Base-by-base conservation (phyloP, 1,140 invertebrate species). In the Danaus melanippus region DNA sequence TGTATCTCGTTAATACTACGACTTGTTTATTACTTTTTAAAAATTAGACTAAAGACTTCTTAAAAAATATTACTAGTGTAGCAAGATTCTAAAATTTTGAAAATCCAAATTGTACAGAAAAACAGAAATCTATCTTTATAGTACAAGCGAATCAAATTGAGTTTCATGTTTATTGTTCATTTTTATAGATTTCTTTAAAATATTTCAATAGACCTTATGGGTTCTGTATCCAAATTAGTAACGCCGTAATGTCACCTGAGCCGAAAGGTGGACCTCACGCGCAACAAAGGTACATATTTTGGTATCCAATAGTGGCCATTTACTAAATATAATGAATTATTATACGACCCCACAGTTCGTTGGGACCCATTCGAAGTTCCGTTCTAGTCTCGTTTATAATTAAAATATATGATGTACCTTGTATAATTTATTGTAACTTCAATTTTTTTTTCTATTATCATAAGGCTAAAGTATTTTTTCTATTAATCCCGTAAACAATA, bases 161-260 rank as follows among this genome's bases (percentile, higher is more conserved):
- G 55, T 67, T 63, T 66, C 63, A 66, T 67, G 57, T 50, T 49
- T 56, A 62, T 58, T 62, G 57, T 69, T 50, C 56, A 57, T 46
- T 50, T 60, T 62, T 58, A 51, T 58, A 63, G 53, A 58, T 58
- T 21, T 46, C 50, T 54, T 54, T 50, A 12, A 39, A n/a, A 11
- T 39, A 46, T 46, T 42, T 52, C 60, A 47, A 55, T 52, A 41
- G 52, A 54, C 51, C 52, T 53, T 32, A 32, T 62, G 66, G 59
- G 60, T 65, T 75, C 57, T 62, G 58, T 65, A 56, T 64, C 61
- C 60, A 64, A 81, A 84, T 84, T 84, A 82, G 81, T 83, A 71
- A 82, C 81, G 78, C 74, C 49, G 56, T 59, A 56, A 54, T 73
- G 76, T 84, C 81, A 84, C 77, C 76, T 82, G 76, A 78, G 78